Evolutionary conservation across 2,113 vertebrate species (phyloP), one percentile per base, ranked within the genome.

Genomic region (Saimiri boliviensis): DNA sequence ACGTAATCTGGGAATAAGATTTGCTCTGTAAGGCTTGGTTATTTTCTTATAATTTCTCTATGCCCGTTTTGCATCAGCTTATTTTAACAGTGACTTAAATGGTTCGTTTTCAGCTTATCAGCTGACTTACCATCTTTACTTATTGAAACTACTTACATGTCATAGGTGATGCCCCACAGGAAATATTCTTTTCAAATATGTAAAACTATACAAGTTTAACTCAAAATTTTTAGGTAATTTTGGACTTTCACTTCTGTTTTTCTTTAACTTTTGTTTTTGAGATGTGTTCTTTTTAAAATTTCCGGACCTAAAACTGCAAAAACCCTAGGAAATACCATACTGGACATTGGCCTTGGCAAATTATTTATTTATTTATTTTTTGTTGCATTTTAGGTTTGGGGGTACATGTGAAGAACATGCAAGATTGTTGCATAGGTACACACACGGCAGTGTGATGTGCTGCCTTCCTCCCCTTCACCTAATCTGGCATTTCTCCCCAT

Each of bases 161-260:
- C 74, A 81, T 20, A 47, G 70, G 14, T 52, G 42, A 54, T 63
- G 8, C 25, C 85, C 52, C 21, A 4, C n/a, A 58, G 42, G 32
- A 77, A 88, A 79, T 37, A 17, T 7, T 17, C 37, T 17, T n/a
- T 66, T 93, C 74, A 82, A 47, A 47, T 40, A 7, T n/a, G 56
- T 70, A 84, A 96, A 90, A 49, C 30, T 58, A 0, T n/a, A 54
- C 20, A 81, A 58, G 12, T 86, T 85, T 73, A 96, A 52, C 21
- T 92, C 35, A 77, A 47, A 23, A 45, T 49, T 80, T 94, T 54
- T 49, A 63, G 52, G 52, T 88, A 81, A 73, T 66, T 96, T 95
- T 88, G 84, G 93, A 93, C 63, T 92, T 93, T 95, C 79, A 86
- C 79, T 93, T 96, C 83, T 86, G 80, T 71, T 73, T 93, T 97